Percentiles rank a stretch among this genome's conserved stretches.
These are phyloP conservation scores for Meandrusa payeni DNA, from an alignment of 2,888 invertebrate genomes.

Conservation along the genomic window DNA sequence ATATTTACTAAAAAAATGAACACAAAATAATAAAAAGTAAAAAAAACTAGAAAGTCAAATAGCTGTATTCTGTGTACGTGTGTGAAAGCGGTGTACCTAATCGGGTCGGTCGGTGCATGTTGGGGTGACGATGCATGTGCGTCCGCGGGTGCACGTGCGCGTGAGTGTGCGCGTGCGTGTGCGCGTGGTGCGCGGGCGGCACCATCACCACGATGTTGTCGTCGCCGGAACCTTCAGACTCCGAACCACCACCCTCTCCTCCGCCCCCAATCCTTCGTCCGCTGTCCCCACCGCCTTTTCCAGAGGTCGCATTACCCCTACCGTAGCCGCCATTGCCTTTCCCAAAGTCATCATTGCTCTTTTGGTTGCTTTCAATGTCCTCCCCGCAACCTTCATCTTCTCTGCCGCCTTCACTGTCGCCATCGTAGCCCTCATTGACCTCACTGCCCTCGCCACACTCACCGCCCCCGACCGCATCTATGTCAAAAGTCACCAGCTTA, in stretches of 20 bases:
- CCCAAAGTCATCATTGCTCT: conserved; percentile 7
- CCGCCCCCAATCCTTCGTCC: no score
- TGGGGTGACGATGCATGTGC: conserved; percentile 29
- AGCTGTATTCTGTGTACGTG: no score
- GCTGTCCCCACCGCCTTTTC: conserved; percentile 33
- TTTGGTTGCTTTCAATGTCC: conserved; percentile 23
- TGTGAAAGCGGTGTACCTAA: conserved; percentile 20
- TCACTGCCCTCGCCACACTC: conserved; percentile 25
- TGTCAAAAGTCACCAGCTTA: conserved; percentile 20
- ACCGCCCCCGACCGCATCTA: conserved; percentile 27
- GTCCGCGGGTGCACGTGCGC: conserved; percentile 22
- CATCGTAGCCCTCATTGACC: background rate
- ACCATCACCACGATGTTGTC: conserved; percentile 82
- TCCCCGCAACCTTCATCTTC: background rate
- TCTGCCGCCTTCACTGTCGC: background rate
- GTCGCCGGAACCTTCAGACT: conserved; percentile 79
- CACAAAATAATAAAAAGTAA: no score
- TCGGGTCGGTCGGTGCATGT: no score
- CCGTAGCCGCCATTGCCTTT: background rate
- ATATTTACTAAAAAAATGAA: no score
- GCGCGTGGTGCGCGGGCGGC: conserved; percentile 56
- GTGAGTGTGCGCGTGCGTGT: conserved; percentile 25
- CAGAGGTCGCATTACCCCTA: conserved; percentile 15
- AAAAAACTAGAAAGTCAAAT: no score
- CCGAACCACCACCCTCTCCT: conserved; percentile 47